phyloP scores from a whole-genome alignment of 2,888 invertebrate species.

The Pyrrhia umbra region DNA sequence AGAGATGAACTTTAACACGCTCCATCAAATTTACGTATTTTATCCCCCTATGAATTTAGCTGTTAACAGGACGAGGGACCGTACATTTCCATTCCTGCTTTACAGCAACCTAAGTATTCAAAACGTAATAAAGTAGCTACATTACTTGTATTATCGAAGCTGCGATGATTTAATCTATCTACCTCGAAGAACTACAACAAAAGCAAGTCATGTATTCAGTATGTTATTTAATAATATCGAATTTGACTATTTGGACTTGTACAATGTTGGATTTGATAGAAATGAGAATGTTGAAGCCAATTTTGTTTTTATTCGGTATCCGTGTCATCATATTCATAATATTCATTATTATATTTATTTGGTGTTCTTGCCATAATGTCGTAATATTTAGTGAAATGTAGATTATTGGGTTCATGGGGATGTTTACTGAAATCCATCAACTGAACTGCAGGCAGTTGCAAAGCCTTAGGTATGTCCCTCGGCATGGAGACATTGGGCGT shows the following conservation, averaged over 20 bases:
- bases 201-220: not conserved
- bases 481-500: not conserved
- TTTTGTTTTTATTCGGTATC: not conserved
- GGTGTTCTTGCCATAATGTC: not conserved
- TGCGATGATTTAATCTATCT: too few species aligned
- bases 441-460: not conserved
- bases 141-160: too few species aligned
- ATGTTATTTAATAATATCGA: not conserved
- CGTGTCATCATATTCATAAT: not conserved
- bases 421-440: not conserved
- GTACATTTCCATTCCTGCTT: too few species aligned
- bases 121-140: too few species aligned
- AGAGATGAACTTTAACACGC: too few species aligned
- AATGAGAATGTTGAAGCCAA: not conserved
- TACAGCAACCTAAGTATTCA: too few species aligned
- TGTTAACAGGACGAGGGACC: too few species aligned
- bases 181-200: not conserved
- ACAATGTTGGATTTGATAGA: not conserved
- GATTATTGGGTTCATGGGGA: not conserved
- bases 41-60: too few species aligned
- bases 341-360: not conserved
- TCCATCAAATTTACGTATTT: too few species aligned
- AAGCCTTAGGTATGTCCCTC: not conserved
- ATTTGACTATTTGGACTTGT: not conserved
- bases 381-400: not conserved